Percentiles rank a stretch among this genome's conserved stretches.
Evolutionary conservation across 2,797 vertebrate species (phyloP).

Genomic region (Pipistrellus nathusii): DNA sequence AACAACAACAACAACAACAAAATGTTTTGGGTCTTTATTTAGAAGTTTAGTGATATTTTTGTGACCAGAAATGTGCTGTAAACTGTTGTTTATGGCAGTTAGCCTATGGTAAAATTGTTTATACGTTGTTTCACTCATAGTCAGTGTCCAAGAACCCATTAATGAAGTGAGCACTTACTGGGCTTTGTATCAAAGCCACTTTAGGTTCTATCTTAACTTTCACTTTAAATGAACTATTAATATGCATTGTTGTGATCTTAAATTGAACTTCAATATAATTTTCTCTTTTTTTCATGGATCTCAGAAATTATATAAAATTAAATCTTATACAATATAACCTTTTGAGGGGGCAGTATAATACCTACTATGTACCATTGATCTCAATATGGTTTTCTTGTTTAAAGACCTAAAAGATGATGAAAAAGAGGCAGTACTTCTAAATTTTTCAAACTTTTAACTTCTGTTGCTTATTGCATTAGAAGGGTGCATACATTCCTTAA

Average conservation of each 20-base stretch:
- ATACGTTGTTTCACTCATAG: not conserved
- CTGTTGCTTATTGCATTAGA: not conserved
- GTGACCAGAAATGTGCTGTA: not conserved
- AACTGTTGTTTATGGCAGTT: not conserved
- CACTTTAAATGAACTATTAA: conserved; percentile 39
- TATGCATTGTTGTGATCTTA: conserved; percentile 40
- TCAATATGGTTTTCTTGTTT: conserved; percentile 34
- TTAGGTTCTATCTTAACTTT: conserved; percentile 45
- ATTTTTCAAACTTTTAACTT: not conserved
- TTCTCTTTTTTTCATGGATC: not conserved
- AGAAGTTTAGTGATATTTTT: not conserved
- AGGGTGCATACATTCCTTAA: not conserved
- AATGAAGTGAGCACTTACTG: not conserved
- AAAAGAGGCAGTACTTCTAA: conserved; percentile 17
- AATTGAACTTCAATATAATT: not conserved
- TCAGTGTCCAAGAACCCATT: not conserved
- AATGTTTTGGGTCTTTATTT: not conserved
- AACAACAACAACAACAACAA: too few species aligned
- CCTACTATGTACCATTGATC: too few species aligned
- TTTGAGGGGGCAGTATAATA: too few species aligned
- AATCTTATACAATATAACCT: too few species aligned
- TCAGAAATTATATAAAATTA: too few species aligned
- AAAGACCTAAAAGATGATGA: not conserved
- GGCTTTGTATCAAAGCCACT: conserved; percentile 25
- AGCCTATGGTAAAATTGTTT: not conserved